Evolutionary conservation across 2,888 invertebrate genomes (phyloP).

Genomic region (Luffia ferchaultella): DNA sequence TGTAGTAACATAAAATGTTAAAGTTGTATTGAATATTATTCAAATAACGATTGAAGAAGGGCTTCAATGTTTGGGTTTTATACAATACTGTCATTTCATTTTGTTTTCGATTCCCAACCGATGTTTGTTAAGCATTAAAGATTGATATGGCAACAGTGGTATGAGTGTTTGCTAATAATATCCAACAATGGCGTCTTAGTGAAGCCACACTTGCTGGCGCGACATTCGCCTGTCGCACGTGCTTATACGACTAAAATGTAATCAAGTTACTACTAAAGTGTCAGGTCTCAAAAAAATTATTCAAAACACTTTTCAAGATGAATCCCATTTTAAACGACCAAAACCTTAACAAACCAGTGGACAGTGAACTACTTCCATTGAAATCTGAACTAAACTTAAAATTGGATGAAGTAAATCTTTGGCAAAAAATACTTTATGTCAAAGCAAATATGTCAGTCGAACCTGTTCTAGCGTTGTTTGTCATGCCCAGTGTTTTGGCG

Average conservation of each 20-base stretch:
- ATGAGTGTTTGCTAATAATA: neutral
- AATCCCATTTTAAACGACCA: constrained; percentile 30
- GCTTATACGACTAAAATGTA: too few relatives aligned
- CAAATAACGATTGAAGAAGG: too few relatives aligned
- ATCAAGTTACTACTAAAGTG: too few relatives aligned
- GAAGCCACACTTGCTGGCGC: too few relatives aligned
- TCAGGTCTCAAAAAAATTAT: too few relatives aligned
- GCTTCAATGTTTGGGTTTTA: too few relatives aligned
- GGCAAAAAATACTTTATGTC: constrained; percentile 53
- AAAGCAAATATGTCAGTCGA: constrained; percentile 71
- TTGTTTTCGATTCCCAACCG: constrained; percentile 37
- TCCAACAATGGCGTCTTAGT: too few relatives aligned
- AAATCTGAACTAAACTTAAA: constrained; percentile 29
- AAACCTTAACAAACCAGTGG: constrained; percentile 11
- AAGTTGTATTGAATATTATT: too few relatives aligned
- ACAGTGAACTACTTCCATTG: constrained; percentile 19
- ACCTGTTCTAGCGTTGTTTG: constrained; percentile 70
- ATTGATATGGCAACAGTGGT: constrained; percentile 41
- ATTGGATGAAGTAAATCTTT: constrained; percentile 34
- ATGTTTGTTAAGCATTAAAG: constrained; percentile 42
- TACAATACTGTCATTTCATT: too few relatives aligned
- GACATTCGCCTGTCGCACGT: too few relatives aligned
- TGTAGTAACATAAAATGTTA: too few relatives aligned
- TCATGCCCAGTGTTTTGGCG: constrained; percentile 72
- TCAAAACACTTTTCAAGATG: too few relatives aligned